These are phyloP conservation scores for Choreutis nemorana DNA, from an alignment of 2,888 invertebrate species.

Conservation along the genomic window DNA sequence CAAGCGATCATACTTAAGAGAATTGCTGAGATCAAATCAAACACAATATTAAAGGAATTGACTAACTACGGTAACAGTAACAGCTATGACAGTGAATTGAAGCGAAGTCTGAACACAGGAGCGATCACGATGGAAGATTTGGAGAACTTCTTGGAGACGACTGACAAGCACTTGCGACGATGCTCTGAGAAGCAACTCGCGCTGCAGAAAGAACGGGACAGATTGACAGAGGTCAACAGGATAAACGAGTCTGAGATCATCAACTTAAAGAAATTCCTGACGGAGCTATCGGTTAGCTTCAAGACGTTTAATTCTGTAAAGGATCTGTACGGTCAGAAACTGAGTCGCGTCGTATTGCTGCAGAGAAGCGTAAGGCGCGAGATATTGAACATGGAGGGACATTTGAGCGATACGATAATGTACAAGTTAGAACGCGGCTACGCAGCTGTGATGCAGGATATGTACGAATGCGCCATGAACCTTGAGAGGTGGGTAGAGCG, in stretches of 20 bases:
- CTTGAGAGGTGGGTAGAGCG: slow-evolving; percentile 51
- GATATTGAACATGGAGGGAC: slow-evolving; percentile 37
- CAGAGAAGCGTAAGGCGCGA: slow-evolving; percentile 50
- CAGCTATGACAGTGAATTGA: slow-evolving; percentile 33
- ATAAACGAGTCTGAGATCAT: slow-evolving; percentile 52
- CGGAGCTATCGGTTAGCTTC: slow-evolving; percentile 42
- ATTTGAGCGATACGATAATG: slow-evolving; percentile 28
- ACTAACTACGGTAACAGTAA: slow-evolving; percentile 45
- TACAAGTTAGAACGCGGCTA: slow-evolving; percentile 43
- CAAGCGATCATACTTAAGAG: slow-evolving; percentile 52
- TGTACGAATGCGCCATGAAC: slow-evolving; percentile 42
- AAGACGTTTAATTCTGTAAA: slow-evolving; percentile 44
- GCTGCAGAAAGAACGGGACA: slow-evolving; percentile 46
- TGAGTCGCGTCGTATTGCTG: slow-evolving; percentile 38
- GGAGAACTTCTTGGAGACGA: slow-evolving; percentile 54
- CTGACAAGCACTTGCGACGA: slow-evolving; percentile 41
- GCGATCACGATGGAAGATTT: slow-evolving; percentile 52
- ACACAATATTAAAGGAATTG: slow-evolving; percentile 46
- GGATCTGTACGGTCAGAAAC: slow-evolving; percentile 43
- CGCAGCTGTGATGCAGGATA: slow-evolving; percentile 46
- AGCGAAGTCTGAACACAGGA: slow-evolving; percentile 36
- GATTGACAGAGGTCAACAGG: slow-evolving; percentile 40
- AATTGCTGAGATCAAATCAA: slow-evolving; percentile 50
- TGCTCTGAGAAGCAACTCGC: slow-evolving; percentile 42
- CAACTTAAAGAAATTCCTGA: slow-evolving; percentile 44